A percentile compares a stretch with the other conserved stretches of the same genome.
Evolutionary conservation across 2,888 invertebrate species (phyloP).

Genomic region (Acleris literana): DNA sequence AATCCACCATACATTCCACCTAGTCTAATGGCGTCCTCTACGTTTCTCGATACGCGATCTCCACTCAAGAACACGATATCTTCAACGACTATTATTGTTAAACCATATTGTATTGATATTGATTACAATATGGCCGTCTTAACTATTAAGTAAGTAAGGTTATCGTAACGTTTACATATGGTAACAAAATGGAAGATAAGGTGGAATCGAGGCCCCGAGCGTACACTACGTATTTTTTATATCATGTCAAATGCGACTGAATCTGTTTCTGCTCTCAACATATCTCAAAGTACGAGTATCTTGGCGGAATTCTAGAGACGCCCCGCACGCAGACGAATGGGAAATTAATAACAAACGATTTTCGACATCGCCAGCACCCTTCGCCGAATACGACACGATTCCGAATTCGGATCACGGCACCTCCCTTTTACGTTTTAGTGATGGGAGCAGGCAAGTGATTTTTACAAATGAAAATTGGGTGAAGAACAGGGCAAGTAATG

Average conservation of each 20-base stretch:
- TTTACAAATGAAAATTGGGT: not conserved
- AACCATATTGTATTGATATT: no score
- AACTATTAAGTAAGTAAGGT: no score
- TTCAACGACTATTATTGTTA: no score
- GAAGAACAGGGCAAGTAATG: no score
- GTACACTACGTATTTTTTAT: not conserved
- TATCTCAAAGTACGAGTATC: not conserved
- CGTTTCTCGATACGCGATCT: no score
- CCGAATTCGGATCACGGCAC: slow-evolving; percentile 65
- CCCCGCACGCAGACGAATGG: slow-evolving; percentile 46
- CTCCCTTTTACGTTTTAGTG: slow-evolving; percentile 43
- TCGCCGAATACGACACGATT: slow-evolving; percentile 55
- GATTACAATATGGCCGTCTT: no score
- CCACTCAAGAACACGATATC: no score
- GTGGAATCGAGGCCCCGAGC: no score
- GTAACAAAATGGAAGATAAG: no score
- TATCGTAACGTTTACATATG: no score
- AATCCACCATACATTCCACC: no score
- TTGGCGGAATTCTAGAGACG: slow-evolving; percentile 11
- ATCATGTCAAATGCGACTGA: not conserved
- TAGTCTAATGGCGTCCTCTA: no score
- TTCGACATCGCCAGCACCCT: slow-evolving; percentile 57
- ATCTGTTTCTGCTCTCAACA: not conserved
- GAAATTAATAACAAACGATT: slow-evolving; percentile 70
- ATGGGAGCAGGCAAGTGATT: slow-evolving; percentile 6